Conservation (phyloP, 2,113 vertebrate genomes). For the Hippolais icterina region DNA sequence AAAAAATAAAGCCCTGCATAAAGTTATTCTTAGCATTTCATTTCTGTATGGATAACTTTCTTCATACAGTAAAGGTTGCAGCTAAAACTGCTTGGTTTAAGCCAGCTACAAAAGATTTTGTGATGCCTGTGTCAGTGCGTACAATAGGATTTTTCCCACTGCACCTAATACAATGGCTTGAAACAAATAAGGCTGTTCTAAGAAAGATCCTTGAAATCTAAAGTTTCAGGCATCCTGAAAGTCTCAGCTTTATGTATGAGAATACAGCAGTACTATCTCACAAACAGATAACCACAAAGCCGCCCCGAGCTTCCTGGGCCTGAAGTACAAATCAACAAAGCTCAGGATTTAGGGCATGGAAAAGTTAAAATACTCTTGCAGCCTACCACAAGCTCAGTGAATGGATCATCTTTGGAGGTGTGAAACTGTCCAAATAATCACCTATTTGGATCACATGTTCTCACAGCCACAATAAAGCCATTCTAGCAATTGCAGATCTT, state of each 20-base stretch:
- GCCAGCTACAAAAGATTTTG: constrained; percentile 5
- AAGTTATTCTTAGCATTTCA: constrained; percentile 42
- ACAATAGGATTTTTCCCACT: neutral
- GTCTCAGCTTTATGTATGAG: neutral
- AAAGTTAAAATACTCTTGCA: rapidly evolving
- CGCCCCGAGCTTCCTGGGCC: neutral
- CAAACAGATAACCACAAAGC: neutral
- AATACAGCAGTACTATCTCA: neutral
- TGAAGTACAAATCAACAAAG: neutral
- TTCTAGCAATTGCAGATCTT: neutral
- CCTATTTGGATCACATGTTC: too few relatives aligned
- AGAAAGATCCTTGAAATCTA: neutral
- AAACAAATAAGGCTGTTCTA: neutral
- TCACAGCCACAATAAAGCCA: neutral
- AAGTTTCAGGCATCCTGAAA: neutral
- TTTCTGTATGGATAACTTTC: constrained; percentile 34
- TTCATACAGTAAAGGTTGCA: constrained; percentile 4
- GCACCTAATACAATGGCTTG: neutral
- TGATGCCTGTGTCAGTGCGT: neutral
- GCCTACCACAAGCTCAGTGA: neutral
- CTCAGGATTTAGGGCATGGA: neutral
- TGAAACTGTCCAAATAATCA: neutral
- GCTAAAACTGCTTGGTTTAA: constrained; percentile 36
- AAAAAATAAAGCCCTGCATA: constrained; percentile 21
- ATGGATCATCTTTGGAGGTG: neutral